Percentiles rank a stretch among this genome's conserved stretches.
phyloP scores from a whole-genome alignment of 23 tunicate species.

The Styela plicata region DNA sequence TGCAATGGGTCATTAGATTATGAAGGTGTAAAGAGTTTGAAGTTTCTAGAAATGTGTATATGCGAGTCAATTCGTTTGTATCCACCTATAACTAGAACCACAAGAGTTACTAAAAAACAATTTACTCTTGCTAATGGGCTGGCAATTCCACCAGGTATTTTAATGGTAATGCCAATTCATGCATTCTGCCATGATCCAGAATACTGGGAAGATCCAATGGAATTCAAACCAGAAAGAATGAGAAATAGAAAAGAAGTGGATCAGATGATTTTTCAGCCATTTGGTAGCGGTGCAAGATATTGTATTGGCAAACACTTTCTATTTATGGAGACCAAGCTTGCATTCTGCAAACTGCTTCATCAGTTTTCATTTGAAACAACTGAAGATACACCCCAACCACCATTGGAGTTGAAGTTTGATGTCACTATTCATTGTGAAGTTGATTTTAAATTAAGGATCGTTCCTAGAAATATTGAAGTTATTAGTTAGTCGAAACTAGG shows the following conservation, averaged over 20 bases:
- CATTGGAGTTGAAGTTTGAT: background rate
- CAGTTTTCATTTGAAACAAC: conserved; percentile 31
- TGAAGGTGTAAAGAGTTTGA: background rate
- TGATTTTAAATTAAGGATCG: conserved; percentile 23
- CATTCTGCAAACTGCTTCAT: conserved; percentile 47
- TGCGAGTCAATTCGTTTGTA: background rate
- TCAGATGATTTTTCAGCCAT: conserved; percentile 56
- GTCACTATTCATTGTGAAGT: background rate
- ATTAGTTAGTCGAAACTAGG: no score
- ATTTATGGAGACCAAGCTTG: conserved; percentile 45
- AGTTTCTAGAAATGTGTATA: background rate
- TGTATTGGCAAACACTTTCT: conserved; percentile 61
- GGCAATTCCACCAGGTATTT: conserved; percentile 27
- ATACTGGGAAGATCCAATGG: conserved; percentile 3
- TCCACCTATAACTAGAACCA: background rate
- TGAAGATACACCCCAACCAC: conserved; percentile 36
- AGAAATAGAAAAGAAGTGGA: conserved; percentile 55
- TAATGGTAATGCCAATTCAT: conserved; percentile 35
- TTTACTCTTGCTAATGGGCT: conserved; percentile 41
- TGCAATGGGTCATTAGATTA: conserved; percentile 13
- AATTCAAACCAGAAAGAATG: conserved; percentile 34
- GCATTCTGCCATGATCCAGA: conserved; percentile 42
- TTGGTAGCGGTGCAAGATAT: conserved; percentile 66
- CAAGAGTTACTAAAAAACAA: conserved; percentile 17
- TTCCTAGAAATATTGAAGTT: no score